Evolutionary conservation across 2,113 vertebrate species (phyloP), one percentile per base, ranked within the genome.

Genomic region (Epinephelus lanceolatus): DNA sequence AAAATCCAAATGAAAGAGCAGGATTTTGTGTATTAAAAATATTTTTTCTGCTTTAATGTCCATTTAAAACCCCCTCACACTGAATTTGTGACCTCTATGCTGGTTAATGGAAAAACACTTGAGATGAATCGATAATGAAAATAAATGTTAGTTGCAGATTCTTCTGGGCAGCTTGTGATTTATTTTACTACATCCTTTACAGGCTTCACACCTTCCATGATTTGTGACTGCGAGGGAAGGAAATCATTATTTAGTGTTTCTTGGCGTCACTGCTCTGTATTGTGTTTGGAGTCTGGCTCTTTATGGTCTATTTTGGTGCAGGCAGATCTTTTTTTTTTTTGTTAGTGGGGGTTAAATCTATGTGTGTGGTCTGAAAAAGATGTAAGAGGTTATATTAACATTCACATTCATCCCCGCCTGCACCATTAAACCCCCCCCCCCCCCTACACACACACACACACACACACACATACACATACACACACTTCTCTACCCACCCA

Each of bases 401-500:
- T 74, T 69, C 30, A 56, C 30, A n/a, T 62, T 73, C 21, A 57
- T 71, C 66, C 30, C 69, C 6, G 61, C 74, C 65, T 68, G 71
- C 59, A 70, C 71, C 86, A 81, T 83, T 77, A 79, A 78, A n/a
- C 57, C 76, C 65, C 74, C 33, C 2, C 2, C 3, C 17, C n/a
- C n/a, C n/a, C n/a, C n/a, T n/a, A n/a, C n/a, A n/a, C n/a, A n/a
- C n/a, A n/a, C n/a, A 62, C 62, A 37, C 27, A 18, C 45, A 63
- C 69, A 66, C 65, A 80, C 68, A 59, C 42, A 70, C 42, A 63
- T 81, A 65, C 73, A 61, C 33, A 67, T 8, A 55, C 62, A 18
- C 81, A 57, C 56, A 70, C 73, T 61, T 45, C 25, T 81, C 80
- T 83, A 59, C 66, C 81, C 90, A 72, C 76, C 85, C 71, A n/a